Conservation (phyloP, 2,113 vertebrate genomes). For the Notothenia rossii region DNA sequence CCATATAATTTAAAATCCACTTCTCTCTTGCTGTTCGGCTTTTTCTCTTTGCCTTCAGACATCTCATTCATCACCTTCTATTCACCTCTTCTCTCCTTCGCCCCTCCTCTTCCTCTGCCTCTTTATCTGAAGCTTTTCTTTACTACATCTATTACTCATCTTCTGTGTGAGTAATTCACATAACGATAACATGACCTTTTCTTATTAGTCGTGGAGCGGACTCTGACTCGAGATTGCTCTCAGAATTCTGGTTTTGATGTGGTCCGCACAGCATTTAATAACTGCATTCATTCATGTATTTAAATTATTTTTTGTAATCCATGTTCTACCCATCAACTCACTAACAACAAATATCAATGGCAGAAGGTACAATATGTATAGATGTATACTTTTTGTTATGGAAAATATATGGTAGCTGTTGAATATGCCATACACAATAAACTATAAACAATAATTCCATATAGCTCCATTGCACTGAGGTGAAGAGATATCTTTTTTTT, state of each 20-base stretch:
- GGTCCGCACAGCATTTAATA: neutral
- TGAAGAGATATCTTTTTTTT: neutral
- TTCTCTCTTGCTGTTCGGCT: slow-evolving; percentile 55
- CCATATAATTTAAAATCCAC: slow-evolving; percentile 79
- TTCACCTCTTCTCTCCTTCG: slow-evolving; percentile 53
- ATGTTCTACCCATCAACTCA: too few species aligned
- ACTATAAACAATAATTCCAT: neutral
- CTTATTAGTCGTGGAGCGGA: slow-evolving; percentile 3
- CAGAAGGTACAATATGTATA: neutral
- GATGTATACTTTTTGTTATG: too few species aligned
- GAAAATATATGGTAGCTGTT: neutral
- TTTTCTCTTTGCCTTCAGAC: slow-evolving; percentile 66
- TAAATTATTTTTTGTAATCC: neutral
- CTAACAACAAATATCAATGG: too few species aligned
- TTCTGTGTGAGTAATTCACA: slow-evolving; percentile 42
- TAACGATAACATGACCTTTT: slow-evolving; percentile 34
- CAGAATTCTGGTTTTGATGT: neutral
- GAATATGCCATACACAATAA: neutral
- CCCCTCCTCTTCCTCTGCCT: slow-evolving; percentile 56
- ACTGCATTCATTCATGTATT: neutral
- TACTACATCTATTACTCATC: slow-evolving; percentile 51
- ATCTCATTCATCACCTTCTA: slow-evolving; percentile 79
- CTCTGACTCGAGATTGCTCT: slow-evolving; percentile 2
- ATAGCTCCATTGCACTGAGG: neutral
- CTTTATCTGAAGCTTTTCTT: slow-evolving; percentile 36